Percentiles rank a stretch among this genome's conserved stretches.
These are phyloP conservation scores for Bellardia bayeri DNA, from an alignment of 2,888 invertebrate genomes.

Conservation along the genomic window DNA sequence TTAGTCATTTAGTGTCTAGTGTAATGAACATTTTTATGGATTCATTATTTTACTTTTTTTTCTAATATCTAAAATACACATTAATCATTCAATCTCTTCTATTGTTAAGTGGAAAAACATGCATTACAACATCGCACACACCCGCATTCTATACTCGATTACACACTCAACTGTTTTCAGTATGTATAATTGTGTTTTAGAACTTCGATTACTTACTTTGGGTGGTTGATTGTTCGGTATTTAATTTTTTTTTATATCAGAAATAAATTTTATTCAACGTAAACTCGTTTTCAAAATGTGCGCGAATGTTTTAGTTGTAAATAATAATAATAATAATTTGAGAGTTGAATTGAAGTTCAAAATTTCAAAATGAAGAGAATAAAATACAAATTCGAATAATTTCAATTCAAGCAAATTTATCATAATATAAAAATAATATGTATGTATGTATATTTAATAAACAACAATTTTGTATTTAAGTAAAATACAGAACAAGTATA, in stretches of 20 bases:
- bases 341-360: not conserved
- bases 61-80: conserved; percentile 16
- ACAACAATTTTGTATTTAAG: too few relatives aligned
- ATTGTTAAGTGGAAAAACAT: conserved; percentile 46
- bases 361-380: not conserved
- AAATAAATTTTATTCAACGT: not conserved
- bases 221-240: not conserved
- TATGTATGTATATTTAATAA: too few relatives aligned
- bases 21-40: conserved; percentile 51
- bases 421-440: too few relatives aligned
- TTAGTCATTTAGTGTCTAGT: not conserved
- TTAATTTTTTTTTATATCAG: not conserved
- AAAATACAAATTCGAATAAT: not conserved
- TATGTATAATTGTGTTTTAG: conserved; percentile 2
- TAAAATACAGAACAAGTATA: too few relatives aligned
- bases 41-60: conserved; percentile 38
- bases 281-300: not conserved
- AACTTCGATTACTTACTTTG: not conserved
- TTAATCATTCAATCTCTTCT: conserved; percentile 68
- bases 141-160: conserved; percentile 45
- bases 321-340: not conserved
- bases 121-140: conserved; percentile 43
- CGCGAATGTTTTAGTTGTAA: too few relatives aligned
- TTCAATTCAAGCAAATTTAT: too few relatives aligned
- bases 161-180: conserved; percentile 26